A percentile compares a stretch with the other conserved stretches of the same genome.
phyloP scores from a whole-genome alignment of 2,888 invertebrate genomes.

The Ophion ellenae region DNA sequence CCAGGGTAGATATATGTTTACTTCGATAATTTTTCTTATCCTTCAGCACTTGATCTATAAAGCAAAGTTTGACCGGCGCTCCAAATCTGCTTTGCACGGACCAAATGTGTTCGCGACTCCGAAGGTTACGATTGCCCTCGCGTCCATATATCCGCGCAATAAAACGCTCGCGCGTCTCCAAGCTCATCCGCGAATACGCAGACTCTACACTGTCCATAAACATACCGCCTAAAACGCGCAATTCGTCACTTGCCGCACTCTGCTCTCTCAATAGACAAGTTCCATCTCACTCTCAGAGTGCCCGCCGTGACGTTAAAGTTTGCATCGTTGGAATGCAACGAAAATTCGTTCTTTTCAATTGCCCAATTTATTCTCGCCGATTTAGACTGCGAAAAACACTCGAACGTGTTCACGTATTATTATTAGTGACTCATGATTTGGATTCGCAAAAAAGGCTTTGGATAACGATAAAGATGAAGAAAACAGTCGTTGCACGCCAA shows the following conservation, averaged over 20 bases:
- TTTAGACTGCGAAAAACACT: no score
- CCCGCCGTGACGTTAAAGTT: not conserved
- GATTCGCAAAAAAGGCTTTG: no score
- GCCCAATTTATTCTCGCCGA: no score
- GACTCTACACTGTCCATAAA: not conserved
- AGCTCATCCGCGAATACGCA: not conserved
- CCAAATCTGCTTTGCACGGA: slow-evolving; percentile 32
- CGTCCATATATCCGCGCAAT: not conserved
- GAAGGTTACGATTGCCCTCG: not conserved
- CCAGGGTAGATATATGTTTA: slow-evolving; percentile 57
- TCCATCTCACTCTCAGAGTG: not conserved
- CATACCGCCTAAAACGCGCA: not conserved
- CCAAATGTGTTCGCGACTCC: slow-evolving; percentile 28
- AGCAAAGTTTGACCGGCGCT: slow-evolving; percentile 64
- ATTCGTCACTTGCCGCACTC: not conserved
- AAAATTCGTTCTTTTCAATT: no score
- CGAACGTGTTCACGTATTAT: no score
- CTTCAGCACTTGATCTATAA: slow-evolving; percentile 52
- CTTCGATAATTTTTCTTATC: slow-evolving; percentile 47
- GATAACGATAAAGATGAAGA: no score
- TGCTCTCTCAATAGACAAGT: not conserved
- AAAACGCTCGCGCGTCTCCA: not conserved
- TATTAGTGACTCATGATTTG: no score
- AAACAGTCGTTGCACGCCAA: no score
- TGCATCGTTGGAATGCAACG: no score